Conservation (phyloP, 92 coral and sea anemone genomes). For the Meandrina meandrites region DNA sequence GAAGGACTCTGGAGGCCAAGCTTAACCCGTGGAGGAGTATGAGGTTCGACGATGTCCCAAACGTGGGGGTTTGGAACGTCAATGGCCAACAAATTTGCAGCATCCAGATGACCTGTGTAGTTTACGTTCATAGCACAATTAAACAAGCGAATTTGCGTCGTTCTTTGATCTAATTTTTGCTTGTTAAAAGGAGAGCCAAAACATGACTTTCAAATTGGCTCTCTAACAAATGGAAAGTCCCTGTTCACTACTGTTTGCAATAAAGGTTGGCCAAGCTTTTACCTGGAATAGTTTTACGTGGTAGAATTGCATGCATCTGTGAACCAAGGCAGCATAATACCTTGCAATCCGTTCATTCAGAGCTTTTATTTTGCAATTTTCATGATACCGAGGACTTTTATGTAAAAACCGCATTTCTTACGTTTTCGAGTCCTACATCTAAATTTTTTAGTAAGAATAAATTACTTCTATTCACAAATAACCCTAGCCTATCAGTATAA, state of each 20-base stretch:
- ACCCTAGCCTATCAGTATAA: background rate
- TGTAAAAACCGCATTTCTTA: too few species aligned
- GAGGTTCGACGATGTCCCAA: conserved; percentile 95
- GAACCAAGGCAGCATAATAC: background rate
- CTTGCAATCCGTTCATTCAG: background rate
- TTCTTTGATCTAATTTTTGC: background rate
- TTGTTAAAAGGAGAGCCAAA: background rate
- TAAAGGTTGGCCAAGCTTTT: background rate
- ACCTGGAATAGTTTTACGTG: background rate
- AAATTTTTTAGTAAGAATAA: too few species aligned
- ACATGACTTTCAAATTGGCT: too few species aligned
- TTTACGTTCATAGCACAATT: background rate
- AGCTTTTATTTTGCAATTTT: background rate
- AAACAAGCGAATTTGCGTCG: background rate
- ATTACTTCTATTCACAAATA: background rate
- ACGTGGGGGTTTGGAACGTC: conserved; percentile 84
- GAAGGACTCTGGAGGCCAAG: conserved; percentile 93
- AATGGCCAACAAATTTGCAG: conserved; percentile 77
- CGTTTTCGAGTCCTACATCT: too few species aligned
- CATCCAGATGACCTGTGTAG: conserved; percentile 72
- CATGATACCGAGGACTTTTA: background rate
- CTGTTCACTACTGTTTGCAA: too few species aligned
- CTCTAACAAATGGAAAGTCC: too few species aligned
- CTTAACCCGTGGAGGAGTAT: conserved; percentile 90
- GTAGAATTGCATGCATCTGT: background rate